phyloP scores from a whole-genome alignment of 2,113 vertebrate genomes.

The Atherinomorus stipes region DNA sequence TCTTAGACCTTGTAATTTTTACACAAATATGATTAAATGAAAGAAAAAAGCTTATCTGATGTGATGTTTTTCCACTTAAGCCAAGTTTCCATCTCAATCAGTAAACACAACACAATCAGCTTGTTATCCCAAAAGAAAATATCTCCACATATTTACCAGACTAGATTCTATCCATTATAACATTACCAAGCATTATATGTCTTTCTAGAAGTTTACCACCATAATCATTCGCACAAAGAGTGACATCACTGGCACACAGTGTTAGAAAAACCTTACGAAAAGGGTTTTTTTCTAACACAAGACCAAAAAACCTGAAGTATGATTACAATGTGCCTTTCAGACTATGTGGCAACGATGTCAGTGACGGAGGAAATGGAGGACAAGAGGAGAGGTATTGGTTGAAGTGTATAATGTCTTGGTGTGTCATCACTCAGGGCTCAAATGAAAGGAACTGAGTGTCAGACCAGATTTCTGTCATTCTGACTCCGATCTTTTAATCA shows the following conservation, averaged over 20 bases:
- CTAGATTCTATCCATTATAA: too few relatives aligned
- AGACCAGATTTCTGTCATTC: slow-evolving; percentile 19
- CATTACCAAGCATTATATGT: background rate
- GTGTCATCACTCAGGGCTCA: slow-evolving; percentile 27
- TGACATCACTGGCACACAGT: too few relatives aligned
- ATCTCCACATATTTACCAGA: background rate
- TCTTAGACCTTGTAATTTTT: background rate
- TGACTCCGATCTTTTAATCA: slow-evolving; percentile 5
- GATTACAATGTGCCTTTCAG: background rate
- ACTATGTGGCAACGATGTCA: background rate
- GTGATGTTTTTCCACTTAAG: background rate
- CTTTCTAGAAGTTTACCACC: too few relatives aligned
- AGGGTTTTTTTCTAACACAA: too few relatives aligned
- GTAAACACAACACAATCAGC: background rate
- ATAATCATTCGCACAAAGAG: too few relatives aligned
- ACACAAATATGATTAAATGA: background rate
- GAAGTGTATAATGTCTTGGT: slow-evolving; percentile 1
- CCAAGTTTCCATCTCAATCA: background rate
- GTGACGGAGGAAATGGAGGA: slow-evolving; percentile 25
- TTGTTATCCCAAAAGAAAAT: background rate
- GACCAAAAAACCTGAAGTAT: background rate
- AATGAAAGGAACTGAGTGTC: slow-evolving; percentile 34
- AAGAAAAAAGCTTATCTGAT: background rate
- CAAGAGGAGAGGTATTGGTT: slow-evolving; percentile 14
- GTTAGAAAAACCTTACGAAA: background rate